Evolutionary conservation across 2,113 vertebrate species (phyloP), one percentile per base, ranked within the genome.

Genomic region (Misgurnus mizolepis): DNA sequence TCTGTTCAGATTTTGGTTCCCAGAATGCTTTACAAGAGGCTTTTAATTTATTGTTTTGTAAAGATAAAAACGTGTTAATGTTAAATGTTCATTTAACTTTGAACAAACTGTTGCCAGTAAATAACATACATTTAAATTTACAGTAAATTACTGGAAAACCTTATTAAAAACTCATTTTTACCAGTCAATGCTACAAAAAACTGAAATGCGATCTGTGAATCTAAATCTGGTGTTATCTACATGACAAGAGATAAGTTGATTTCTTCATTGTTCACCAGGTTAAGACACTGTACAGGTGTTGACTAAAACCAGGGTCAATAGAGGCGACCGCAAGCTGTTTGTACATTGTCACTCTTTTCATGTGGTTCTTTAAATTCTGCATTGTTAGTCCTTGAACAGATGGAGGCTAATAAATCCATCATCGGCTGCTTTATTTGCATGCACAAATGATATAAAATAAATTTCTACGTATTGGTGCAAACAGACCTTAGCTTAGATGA

Each of bases 281-380:
- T 82, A 75, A 61, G 86, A 90, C 82, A 91, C 6, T 64, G 11
- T 92, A 90, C 89, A 89, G 55, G 62, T 88, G 88, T 90, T 92
- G 87, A 89, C 89, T 79, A 83, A 81, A 85, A 89, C 65, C 7
- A 85, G 81, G 85, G 69, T 82, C 80, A 79, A 83, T 76, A 85
- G 72, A 82, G 47, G 77, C 74, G 80, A 77, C 73, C 67, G 66
- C 78, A 65, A 66, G 81, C 87, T 82, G 84, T 85, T 85, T 72
- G 67, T 82, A 83, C 81, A 79, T n/a, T 53, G 61, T 72, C 70
- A 81, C 66, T 74, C 62, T 81, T 69, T 76, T 64, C 47, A 9
- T 45, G 72, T 82, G 76, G 67, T 82, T 76, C 70, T 82, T 81
- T 79, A 82, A 78, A 82, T 75, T 76, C 15, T 72, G 81, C 81